These are phyloP conservation scores for Rhea americana DNA, from an alignment of 2,113 vertebrate species.

Conservation along the genomic window DNA sequence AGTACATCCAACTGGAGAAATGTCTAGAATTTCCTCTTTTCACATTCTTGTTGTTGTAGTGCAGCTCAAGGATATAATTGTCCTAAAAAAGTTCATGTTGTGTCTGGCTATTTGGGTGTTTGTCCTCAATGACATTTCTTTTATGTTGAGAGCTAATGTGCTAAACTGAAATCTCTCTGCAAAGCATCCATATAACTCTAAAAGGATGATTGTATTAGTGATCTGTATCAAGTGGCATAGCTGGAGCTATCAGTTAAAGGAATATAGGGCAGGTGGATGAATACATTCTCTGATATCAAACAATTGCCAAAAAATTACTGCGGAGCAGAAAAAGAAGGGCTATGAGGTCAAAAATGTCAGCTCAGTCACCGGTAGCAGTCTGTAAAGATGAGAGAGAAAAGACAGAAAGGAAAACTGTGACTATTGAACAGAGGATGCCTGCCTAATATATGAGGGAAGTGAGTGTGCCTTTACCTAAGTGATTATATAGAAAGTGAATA, in stretches of 20 bases:
- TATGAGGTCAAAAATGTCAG: not conserved
- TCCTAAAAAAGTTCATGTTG: not conserved
- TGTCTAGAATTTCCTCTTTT: not conserved
- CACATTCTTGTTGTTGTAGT: not conserved
- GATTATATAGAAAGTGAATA: not conserved
- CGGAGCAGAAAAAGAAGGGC: not conserved
- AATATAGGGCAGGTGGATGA: conserved; percentile 29
- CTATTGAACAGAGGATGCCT: not conserved
- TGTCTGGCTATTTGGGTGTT: not conserved
- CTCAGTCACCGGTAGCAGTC: not conserved
- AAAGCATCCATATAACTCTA: not conserved
- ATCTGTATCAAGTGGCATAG: not conserved
- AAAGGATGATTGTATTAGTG: not conserved
- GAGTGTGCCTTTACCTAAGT: not conserved
- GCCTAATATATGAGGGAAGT: not conserved
- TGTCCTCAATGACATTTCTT: not conserved
- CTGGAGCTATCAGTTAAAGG: not conserved
- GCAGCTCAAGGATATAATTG: not conserved
- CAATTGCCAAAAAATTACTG: not conserved
- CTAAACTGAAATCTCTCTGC: not conserved
- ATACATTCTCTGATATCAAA: not conserved
- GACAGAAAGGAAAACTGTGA: not conserved
- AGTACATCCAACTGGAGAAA: too few relatives aligned
- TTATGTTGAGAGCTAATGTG: not conserved
- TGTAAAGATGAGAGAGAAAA: conserved; percentile 6